Conservation (phyloP, 2,797 vertebrate genomes). For the Sebastolobus alascanus region DNA sequence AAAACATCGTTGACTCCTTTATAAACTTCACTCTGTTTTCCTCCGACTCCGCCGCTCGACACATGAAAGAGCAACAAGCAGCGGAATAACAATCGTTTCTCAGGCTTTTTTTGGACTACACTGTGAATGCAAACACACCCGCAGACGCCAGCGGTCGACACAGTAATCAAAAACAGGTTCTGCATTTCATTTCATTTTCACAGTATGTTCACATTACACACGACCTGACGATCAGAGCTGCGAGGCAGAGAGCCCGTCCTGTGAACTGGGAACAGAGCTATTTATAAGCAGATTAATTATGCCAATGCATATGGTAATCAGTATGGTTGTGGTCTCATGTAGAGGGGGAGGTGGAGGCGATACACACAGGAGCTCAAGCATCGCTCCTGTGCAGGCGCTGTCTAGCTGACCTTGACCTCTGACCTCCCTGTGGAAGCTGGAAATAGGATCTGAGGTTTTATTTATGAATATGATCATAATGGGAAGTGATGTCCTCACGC, state of each 20-base stretch:
- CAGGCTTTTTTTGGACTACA: background rate
- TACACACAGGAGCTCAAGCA: background rate
- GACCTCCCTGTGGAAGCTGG: constrained; percentile 20
- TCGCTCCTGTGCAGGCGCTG: background rate
- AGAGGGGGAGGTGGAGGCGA: constrained; percentile 42
- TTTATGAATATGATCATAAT: background rate
- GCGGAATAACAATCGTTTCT: constrained; percentile 14
- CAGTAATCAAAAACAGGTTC: background rate
- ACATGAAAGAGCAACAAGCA: background rate
- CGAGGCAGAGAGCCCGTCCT: constrained; percentile 50
- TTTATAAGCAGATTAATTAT: constrained; percentile 81
- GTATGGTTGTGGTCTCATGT: constrained; percentile 49
- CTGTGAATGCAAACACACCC: constrained; percentile 17
- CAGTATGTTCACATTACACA: constrained; percentile 23
- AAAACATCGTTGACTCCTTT: constrained; percentile 38
- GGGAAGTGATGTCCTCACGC: background rate
- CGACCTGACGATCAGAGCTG: constrained; percentile 26
- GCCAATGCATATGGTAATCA: constrained; percentile 79
- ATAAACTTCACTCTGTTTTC: constrained; percentile 44
- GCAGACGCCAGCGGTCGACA: constrained; percentile 13
- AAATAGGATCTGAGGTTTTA: background rate
- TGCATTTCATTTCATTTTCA: constrained; percentile 4
- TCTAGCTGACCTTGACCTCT: constrained; percentile 25
- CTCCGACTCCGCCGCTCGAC: background rate
- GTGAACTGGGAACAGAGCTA: constrained; percentile 66